These are phyloP conservation scores for Bradypodion pumilum DNA, from an alignment of 2,797 vertebrate species.

Conservation along the genomic window DNA sequence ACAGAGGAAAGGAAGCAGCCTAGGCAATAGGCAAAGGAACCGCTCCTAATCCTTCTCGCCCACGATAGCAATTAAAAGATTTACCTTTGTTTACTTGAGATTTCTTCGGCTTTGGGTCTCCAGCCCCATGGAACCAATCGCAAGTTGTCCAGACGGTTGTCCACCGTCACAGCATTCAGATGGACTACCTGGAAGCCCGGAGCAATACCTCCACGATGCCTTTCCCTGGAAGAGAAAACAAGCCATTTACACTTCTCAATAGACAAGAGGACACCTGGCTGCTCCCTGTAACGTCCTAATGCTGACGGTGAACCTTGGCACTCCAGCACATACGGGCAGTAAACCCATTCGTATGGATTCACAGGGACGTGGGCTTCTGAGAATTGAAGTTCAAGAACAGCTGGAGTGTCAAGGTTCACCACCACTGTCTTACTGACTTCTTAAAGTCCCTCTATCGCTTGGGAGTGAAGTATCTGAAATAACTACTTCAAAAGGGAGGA, in stretches of 20 bases:
- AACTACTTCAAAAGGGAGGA: too few species aligned
- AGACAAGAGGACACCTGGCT: background rate
- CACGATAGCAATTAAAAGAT: background rate
- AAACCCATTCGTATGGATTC: too few species aligned
- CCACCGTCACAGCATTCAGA: conserved; percentile 95
- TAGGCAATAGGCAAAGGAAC: background rate
- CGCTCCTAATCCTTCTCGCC: too few species aligned
- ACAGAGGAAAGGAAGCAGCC: background rate
- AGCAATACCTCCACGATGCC: conserved; percentile 94
- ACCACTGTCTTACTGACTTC: too few species aligned
- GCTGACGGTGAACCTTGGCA: too few species aligned
- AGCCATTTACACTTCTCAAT: background rate
- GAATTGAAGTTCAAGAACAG: too few species aligned
- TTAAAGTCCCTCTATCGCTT: too few species aligned
- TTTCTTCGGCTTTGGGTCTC: conserved; percentile 93
- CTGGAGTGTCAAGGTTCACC: too few species aligned
- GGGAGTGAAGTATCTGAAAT: too few species aligned
- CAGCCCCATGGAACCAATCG: conserved; percentile 92
- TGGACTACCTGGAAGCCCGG: conserved; percentile 97
- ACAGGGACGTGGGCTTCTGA: too few species aligned
- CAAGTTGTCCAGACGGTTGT: conserved; percentile 96
- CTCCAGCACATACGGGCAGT: too few species aligned
- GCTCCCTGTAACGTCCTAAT: background rate
- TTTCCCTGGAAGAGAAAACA: conserved; percentile 83
- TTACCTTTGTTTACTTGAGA: conserved; percentile 97